Percentiles rank a stretch among this genome's conserved stretches.
These are phyloP conservation scores for Poecilia latipinna DNA, from an alignment of 2,113 vertebrate genomes.

Conservation along the genomic window DNA sequence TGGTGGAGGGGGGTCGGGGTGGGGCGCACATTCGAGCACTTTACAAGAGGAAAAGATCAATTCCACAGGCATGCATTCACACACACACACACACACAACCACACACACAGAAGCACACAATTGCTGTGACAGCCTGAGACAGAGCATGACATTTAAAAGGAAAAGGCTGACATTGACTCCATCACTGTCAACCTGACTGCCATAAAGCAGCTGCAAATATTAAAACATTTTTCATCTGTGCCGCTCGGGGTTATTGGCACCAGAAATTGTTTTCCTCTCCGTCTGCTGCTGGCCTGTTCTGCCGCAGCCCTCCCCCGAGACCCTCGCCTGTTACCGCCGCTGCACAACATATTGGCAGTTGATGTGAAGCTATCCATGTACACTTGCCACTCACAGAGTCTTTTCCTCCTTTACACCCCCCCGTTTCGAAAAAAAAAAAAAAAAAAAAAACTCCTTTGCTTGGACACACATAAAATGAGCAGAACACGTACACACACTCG, in stretches of 20 bases:
- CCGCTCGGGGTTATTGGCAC: slow-evolving; percentile 99
- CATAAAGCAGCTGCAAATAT: slow-evolving; percentile 99
- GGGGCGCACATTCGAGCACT: slow-evolving; percentile 92
- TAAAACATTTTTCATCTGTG: slow-evolving; percentile 99
- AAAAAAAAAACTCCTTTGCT: slow-evolving; percentile 17
- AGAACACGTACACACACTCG: slow-evolving; percentile 45
- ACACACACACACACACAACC: slow-evolving; percentile 3
- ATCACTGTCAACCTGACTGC: slow-evolving; percentile 98
- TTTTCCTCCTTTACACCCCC: too few relatives aligned
- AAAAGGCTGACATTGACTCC: slow-evolving; percentile 99
- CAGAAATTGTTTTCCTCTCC: slow-evolving; percentile 99
- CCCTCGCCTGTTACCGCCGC: slow-evolving; percentile 95
- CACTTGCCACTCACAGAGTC: slow-evolving; percentile 93
- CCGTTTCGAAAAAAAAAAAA: too few relatives aligned
- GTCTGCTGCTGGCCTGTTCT: slow-evolving; percentile 97
- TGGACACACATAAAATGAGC: slow-evolving; percentile 44
- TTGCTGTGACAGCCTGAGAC: slow-evolving; percentile 84
- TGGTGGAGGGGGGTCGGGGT: slow-evolving; percentile 86
- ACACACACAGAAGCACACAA: slow-evolving; percentile 15
- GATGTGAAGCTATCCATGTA: slow-evolving; percentile 92
- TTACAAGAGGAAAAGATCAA: slow-evolving; percentile 97
- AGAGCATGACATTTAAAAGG: slow-evolving; percentile 99
- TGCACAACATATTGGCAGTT: slow-evolving; percentile 99
- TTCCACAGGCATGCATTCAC: slow-evolving; percentile 69
- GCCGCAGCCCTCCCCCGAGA: slow-evolving; percentile 93